These are phyloP conservation scores for Threskiornis aethiopicus DNA, from an alignment of 2,797 vertebrate species.

Conservation along the genomic window DNA sequence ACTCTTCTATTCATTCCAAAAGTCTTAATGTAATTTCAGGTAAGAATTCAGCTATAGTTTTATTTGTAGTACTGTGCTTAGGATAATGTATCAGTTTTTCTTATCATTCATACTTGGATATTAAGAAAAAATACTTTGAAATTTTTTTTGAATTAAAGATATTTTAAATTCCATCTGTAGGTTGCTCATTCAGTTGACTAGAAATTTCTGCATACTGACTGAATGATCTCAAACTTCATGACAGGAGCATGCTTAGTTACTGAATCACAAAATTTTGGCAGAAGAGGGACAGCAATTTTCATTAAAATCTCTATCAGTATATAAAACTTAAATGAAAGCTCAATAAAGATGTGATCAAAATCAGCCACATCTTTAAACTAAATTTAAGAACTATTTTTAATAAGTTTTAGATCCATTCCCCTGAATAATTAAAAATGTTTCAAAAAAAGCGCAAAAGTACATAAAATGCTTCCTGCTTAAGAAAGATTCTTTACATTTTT, in stretches of 20 bases:
- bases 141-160: neutral
- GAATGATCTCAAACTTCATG: neutral
- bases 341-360: neutral
- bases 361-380: neutral
- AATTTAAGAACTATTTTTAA: neutral
- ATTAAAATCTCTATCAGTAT: neutral
- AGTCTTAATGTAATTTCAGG: neutral
- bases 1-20: neutral
- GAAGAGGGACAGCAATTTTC: neutral
- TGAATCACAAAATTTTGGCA: neutral
- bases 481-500: neutral
- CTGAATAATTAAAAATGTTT: neutral
- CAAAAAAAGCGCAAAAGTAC: neutral
- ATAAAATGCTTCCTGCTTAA: neutral
- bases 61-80: neutral
- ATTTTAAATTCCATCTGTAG: neutral
- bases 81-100: rapidly evolving
- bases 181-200: neutral
- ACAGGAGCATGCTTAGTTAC: neutral
- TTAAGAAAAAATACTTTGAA: neutral
- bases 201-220: neutral
- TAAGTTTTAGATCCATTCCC: neutral
- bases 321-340: neutral
- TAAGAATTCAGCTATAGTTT: neutral
- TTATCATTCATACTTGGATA: neutral